These are phyloP conservation scores for Perca schrenkii DNA, from an alignment of 2,113 vertebrate species.

Conservation along the genomic window DNA sequence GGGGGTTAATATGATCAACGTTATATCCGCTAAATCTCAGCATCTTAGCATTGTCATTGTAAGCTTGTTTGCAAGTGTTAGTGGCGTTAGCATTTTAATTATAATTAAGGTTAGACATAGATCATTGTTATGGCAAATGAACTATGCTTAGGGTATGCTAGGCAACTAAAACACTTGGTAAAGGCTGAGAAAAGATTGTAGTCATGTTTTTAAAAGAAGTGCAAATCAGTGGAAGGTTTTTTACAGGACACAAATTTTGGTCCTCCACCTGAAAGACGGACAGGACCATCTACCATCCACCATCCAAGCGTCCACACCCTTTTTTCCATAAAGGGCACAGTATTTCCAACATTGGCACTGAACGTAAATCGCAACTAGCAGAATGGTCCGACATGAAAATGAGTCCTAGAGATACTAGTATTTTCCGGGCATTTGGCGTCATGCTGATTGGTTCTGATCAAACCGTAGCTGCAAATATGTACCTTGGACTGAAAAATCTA, in stretches of 20 bases:
- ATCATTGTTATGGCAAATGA: not conserved
- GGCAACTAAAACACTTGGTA: not conserved
- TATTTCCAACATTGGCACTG: not conserved
- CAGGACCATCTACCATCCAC: not conserved
- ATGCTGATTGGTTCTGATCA: not conserved
- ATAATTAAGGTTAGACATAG: not conserved
- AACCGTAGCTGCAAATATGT: not conserved
- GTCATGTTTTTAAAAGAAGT: not conserved
- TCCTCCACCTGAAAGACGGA: not conserved
- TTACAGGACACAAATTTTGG: not conserved
- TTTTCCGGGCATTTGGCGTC: not conserved
- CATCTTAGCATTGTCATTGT: not conserved
- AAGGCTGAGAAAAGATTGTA: not conserved
- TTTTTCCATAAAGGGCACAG: not conserved
- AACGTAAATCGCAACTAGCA: not conserved
- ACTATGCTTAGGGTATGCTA: not conserved
- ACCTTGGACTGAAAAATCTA: not conserved
- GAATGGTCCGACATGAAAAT: not conserved
- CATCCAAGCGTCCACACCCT: not conserved
- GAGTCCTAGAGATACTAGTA: not conserved
- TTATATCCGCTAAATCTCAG: not conserved
- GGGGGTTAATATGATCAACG: not conserved
- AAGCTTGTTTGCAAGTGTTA: not conserved
- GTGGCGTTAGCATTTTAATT: not conserved
- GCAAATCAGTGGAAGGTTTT: not conserved